Percentiles rank a stretch among this genome's conserved stretches.
phyloP scores from a whole-genome alignment of 2,888 invertebrate genomes.

The Synergus umbraculus region DNA sequence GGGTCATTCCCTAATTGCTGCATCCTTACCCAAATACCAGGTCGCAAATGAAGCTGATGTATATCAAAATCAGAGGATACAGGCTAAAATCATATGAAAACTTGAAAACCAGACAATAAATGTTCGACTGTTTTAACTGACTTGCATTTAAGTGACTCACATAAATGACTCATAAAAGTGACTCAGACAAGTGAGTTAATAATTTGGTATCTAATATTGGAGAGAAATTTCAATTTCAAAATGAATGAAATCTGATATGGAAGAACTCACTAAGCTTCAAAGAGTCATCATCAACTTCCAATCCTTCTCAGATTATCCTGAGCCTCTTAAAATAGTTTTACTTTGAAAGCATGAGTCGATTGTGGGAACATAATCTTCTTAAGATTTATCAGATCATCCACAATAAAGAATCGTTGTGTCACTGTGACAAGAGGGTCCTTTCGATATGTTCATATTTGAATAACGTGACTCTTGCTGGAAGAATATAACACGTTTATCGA shows the following conservation, averaged over 20 bases:
- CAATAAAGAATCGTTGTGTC: background rate
- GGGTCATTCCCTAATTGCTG: conserved; percentile 28
- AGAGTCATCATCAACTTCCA: background rate
- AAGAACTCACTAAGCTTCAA: background rate
- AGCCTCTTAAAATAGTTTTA: background rate
- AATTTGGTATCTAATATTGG: background rate
- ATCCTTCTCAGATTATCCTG: background rate
- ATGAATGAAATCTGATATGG: background rate
- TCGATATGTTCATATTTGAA: background rate
- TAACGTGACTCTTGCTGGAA: background rate
- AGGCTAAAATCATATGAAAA: background rate
- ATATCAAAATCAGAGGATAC: background rate
- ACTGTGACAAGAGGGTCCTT: background rate
- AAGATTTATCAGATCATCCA: conserved; percentile 11
- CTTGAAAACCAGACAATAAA: background rate
- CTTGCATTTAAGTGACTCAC: background rate
- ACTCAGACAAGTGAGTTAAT: background rate
- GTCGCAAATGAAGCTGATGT: conserved; percentile 7
- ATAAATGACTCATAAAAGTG: background rate
- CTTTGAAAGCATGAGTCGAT: background rate
- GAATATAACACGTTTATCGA: background rate
- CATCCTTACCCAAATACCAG: conserved; percentile 31
- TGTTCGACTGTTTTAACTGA: background rate
- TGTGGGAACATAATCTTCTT: conserved; percentile 13
- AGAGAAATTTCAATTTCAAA: background rate